Evolutionary conservation across 2,888 invertebrate species (phyloP).

Genomic region (Chrysina gloriosa): DNA sequence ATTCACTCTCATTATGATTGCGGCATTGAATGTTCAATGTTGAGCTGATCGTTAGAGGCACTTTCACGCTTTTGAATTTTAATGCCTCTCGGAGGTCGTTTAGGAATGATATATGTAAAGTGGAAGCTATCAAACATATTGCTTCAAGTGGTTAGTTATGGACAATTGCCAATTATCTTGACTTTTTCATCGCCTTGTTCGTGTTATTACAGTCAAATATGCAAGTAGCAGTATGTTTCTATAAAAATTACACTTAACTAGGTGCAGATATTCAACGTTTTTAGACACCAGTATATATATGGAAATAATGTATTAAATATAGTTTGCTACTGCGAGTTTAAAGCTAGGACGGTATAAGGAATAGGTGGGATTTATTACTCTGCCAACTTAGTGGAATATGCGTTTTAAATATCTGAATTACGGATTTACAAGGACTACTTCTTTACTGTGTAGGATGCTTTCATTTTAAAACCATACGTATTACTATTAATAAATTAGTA

Average conservation of each 20-base stretch:
- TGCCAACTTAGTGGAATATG: no score
- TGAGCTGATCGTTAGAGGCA: slow-evolving; percentile 8
- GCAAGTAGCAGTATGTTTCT: neutral
- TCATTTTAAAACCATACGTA: no score
- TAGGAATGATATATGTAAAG: slow-evolving; percentile 18
- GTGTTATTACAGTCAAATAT: slow-evolving; percentile 1
- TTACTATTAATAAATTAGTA: no score
- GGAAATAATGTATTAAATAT: no score
- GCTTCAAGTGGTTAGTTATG: slow-evolving; percentile 12
- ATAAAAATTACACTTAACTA: slow-evolving; percentile 2
- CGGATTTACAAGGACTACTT: no score
- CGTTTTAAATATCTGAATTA: no score
- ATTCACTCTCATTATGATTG: neutral
- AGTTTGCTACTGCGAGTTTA: no score
- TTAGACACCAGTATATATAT: neutral
- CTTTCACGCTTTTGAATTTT: slow-evolving; percentile 21
- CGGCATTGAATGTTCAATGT: slow-evolving; percentile 9
- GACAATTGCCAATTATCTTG: slow-evolving; percentile 11
- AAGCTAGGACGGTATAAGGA: no score
- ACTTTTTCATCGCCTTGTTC: neutral
- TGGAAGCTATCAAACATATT: slow-evolving; percentile 4
- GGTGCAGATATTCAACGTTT: neutral
- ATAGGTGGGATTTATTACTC: no score
- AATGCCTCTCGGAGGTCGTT: slow-evolving; percentile 1
- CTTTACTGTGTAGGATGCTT: no score